Evolutionary conservation across 2,113 vertebrate genomes (phyloP), one percentile per base, ranked within the genome.

Genomic region (Opisthocomus hoazin): DNA sequence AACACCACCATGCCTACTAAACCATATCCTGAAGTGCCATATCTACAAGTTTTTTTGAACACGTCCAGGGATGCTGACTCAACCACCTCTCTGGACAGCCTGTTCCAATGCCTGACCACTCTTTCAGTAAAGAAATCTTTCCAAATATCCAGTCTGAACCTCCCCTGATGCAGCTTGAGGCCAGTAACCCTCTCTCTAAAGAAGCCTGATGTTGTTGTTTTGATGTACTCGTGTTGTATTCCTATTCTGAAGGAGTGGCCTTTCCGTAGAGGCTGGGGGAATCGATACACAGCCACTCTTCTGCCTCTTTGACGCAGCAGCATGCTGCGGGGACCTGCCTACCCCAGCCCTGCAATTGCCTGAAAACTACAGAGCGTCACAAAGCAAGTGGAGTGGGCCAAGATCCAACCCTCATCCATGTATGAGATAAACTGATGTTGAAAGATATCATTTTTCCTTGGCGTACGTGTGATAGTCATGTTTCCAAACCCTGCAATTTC

Each of bases 401-500:
- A 84, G 57, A 68, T 85, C 66, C 64, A 96, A 1, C 24, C 34
- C 23, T 63, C 46, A 51, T 54, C 50, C 53, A 12, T 20, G 20
- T 32, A 60, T 21, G 61, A 89, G 53, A 84, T 32, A 48, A 57
- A 46, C 45, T 73, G 79, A 74, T 89, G 48, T 11, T 93, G 85
- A 69, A 70, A 86, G 17, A 54, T 29, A 84, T 3, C 4, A 15
- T 84, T 94, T 96, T 91, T 79, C 37, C 73, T 88, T 81, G 66
- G 60, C 5, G 0, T 84, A 58, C 2, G 1, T 93, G 87, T 43
- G 54, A 87, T 83, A 75, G 92, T 82, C 68, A 60, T 93, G 80
- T 86, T 96, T 94, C 54, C 57, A 95, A 96, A 91, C 66, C 81
- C 94, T 94, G 84, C 79, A 90, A 96, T 95, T 96, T 94, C 92